A percentile compares a stretch with the other conserved stretches of the same genome.
phyloP scores from a whole-genome alignment of 2,888 invertebrate genomes.

The Spodoptera exigua region DNA sequence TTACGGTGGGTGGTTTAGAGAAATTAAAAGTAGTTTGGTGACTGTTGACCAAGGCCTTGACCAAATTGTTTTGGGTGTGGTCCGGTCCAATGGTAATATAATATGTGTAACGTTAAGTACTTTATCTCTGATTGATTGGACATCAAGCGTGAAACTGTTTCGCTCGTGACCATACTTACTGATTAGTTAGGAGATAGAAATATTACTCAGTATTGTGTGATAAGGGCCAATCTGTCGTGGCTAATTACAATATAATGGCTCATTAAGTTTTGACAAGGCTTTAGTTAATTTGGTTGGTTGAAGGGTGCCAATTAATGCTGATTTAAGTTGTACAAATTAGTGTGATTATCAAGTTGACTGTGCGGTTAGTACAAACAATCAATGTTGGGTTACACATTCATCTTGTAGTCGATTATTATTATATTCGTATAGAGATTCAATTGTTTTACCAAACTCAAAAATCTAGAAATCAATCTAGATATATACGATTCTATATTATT shows the following conservation, averaged over 20 bases:
- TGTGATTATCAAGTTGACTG: neutral
- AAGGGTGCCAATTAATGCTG: slow-evolving; percentile 12
- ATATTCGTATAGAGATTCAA: no score
- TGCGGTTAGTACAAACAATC: no score
- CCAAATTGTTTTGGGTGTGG: slow-evolving; percentile 74
- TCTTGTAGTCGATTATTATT: no score
- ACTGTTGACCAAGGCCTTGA: slow-evolving; percentile 74
- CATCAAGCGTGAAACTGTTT: slow-evolving; percentile 42
- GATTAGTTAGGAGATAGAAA: slow-evolving; percentile 16
- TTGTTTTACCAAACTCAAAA: no score
- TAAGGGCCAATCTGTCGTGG: slow-evolving; percentile 36
- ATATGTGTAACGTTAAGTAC: slow-evolving; percentile 49
- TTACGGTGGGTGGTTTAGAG: slow-evolving; percentile 45
- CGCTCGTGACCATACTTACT: slow-evolving; percentile 37
- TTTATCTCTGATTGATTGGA: slow-evolving; percentile 46
- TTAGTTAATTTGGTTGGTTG: slow-evolving; percentile 14
- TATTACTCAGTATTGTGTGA: slow-evolving; percentile 9
- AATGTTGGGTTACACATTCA: no score
- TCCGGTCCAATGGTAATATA: slow-evolving; percentile 60
- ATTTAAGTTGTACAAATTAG: neutral
- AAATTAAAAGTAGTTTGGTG: slow-evolving; percentile 72
- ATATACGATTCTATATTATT: no score
- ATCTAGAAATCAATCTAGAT: no score
- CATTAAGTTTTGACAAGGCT: slow-evolving; percentile 25
- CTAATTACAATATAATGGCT: slow-evolving; percentile 14